phyloP scores from a whole-genome alignment of 2,113 vertebrate genomes.

The Cryptomyrus ogoouensis region DNA sequence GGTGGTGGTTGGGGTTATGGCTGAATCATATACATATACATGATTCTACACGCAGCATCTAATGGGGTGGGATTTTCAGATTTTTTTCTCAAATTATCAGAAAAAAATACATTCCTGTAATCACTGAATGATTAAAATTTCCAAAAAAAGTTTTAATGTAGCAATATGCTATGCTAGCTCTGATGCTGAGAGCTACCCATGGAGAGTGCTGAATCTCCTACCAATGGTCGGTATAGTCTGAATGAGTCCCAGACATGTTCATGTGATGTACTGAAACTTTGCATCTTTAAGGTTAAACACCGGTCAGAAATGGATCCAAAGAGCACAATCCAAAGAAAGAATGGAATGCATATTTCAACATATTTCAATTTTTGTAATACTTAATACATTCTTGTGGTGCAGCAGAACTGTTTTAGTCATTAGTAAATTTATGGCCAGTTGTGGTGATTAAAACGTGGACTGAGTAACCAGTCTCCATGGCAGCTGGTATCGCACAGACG shows the following conservation, averaged over 20 bases:
- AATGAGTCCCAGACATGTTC: slow-evolving; percentile 17
- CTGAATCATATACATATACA: not conserved
- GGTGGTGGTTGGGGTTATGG: not conserved
- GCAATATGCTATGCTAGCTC: slow-evolving; percentile 2
- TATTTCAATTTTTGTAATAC: slow-evolving; percentile 16
- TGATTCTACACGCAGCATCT: not conserved
- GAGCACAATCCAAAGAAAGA: slow-evolving; percentile 18
- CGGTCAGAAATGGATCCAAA: slow-evolving; percentile 19
- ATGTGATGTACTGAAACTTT: slow-evolving; percentile 6
- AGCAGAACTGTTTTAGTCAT: slow-evolving; percentile 52
- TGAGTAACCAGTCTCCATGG: not conserved
- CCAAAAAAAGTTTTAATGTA: not conserved
- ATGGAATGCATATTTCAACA: not conserved
- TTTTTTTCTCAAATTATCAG: not conserved
- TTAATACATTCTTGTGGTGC: slow-evolving; percentile 45
- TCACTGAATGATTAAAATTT: not conserved
- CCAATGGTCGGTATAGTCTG: slow-evolving; percentile 19
- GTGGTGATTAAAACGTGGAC: slow-evolving; percentile 50
- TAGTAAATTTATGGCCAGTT: slow-evolving; percentile 55
- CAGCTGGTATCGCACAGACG: too few relatives aligned
- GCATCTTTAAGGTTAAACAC: not conserved
- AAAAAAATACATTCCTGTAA: not conserved
- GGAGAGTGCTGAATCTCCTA: slow-evolving; percentile 21
- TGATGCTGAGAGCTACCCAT: slow-evolving; percentile 24
- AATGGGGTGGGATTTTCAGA: not conserved